Evolutionary conservation across 2,888 invertebrate species (phyloP).

Genomic region (Pandemis corylana): DNA sequence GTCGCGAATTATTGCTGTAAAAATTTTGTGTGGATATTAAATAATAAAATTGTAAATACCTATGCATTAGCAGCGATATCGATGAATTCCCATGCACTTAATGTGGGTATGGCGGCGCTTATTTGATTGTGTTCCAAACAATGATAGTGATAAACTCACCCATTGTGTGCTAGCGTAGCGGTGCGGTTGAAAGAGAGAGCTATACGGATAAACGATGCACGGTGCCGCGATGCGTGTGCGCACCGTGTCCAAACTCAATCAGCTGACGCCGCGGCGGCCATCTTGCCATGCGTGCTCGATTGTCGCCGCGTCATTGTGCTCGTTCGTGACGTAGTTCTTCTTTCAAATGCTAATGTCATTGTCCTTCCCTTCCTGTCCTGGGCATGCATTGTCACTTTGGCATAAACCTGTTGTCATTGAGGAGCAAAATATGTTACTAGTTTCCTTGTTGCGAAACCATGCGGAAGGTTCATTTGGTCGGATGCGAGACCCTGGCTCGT

Average conservation of each 20-base stretch:
- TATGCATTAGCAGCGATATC: neutral
- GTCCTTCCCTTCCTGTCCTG: constrained; percentile 69
- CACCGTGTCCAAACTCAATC: constrained; percentile 63
- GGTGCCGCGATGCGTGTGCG: constrained; percentile 74
- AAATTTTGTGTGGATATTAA: too few relatives aligned
- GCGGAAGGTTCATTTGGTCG: constrained; percentile 64
- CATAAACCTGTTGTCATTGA: constrained; percentile 52
- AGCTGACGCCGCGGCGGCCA: constrained; percentile 82
- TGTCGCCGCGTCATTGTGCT: constrained; percentile 77
- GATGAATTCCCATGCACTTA: neutral
- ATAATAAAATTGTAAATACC: neutral
- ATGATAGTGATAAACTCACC: constrained; percentile 58
- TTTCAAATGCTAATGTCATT: constrained; percentile 77
- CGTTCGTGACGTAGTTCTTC: constrained; percentile 74
- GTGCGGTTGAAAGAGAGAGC: constrained; percentile 71
- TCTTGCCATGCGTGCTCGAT: constrained; percentile 77
- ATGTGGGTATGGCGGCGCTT: constrained; percentile 29
- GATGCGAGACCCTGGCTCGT: constrained; percentile 70
- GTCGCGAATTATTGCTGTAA: too few relatives aligned
- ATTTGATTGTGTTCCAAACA: constrained; percentile 67
- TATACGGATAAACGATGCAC: constrained; percentile 55
- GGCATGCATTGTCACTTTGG: constrained; percentile 54
- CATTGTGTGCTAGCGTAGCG: constrained; percentile 62
- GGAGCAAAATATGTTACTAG: constrained; percentile 15
- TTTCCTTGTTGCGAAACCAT: constrained; percentile 66